Conservation (phyloP, 2,888 invertebrate genomes). For the Parelbella ahira region DNA sequence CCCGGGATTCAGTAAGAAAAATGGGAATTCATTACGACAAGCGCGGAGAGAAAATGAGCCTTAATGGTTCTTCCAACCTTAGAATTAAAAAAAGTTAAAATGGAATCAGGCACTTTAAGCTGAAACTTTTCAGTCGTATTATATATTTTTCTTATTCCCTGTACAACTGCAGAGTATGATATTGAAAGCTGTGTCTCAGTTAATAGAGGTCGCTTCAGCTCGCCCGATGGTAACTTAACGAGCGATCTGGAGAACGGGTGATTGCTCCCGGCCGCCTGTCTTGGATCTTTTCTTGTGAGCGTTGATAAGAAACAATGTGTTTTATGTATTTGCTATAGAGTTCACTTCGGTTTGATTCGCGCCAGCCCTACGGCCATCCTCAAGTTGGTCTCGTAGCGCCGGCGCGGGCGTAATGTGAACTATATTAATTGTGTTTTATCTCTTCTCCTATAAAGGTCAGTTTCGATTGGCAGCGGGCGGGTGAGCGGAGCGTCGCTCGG, state of each 20-base stretch:
- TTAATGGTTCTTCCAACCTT: constrained; percentile 25
- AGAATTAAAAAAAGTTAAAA: constrained; percentile 45
- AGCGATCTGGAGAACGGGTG: constrained; percentile 42
- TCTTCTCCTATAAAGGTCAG: not conserved
- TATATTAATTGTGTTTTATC: constrained; percentile 1
- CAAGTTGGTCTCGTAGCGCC: not conserved
- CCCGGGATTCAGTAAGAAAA: no score
- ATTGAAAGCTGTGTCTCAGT: constrained; percentile 7
- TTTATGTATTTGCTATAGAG: not conserved
- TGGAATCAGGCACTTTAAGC: constrained; percentile 48
- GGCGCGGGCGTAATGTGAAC: not conserved
- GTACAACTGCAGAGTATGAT: constrained; percentile 23
- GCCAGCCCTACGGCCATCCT: not conserved
- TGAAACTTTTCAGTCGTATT: constrained; percentile 40
- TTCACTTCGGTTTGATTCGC: not conserved
- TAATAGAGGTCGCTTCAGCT: constrained; percentile 33
- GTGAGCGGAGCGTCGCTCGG: no score
- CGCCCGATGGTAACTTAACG: constrained; percentile 36
- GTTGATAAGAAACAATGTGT: not conserved
- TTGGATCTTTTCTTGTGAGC: constrained; percentile 11
- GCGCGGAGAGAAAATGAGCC: no score
- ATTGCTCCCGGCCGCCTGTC: constrained; percentile 38
- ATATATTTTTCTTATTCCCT: constrained; percentile 38
- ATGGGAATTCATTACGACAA: no score
- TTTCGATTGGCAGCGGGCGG: no score